Percentiles rank a stretch among this genome's conserved stretches.
phyloP scores from a whole-genome alignment of 2,113 vertebrate genomes.

The Ictalurus furcatus region DNA sequence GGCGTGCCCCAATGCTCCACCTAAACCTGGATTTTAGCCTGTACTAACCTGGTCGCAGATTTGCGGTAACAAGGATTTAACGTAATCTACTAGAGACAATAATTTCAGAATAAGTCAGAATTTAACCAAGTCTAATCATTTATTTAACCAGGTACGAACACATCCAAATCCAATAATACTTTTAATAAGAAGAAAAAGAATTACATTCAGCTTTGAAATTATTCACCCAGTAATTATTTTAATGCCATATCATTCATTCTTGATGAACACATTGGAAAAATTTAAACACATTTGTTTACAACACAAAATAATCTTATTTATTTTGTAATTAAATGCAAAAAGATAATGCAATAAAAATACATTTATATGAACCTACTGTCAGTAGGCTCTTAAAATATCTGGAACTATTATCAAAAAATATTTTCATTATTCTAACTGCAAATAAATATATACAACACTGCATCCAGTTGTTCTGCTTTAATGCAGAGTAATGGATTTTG shows the following conservation, averaged over 20 bases:
- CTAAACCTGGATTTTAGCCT: no score
- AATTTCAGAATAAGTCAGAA: no score
- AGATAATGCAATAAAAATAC: neutral
- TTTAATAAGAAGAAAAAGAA: no score
- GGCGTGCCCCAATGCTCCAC: no score
- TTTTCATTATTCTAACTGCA: neutral
- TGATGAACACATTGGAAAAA: neutral
- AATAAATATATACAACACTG: neutral
- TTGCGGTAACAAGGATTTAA: no score
- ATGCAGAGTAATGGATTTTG: neutral
- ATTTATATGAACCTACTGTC: neutral
- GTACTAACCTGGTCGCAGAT: no score
- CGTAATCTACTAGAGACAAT: no score
- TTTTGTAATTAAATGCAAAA: neutral
- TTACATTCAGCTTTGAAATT: slow-evolving; percentile 52
- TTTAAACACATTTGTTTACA: neutral
- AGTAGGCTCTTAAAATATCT: neutral
- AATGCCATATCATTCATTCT: neutral
- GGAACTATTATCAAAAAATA: neutral
- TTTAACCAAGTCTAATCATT: no score
- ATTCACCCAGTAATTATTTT: slow-evolving; percentile 67
- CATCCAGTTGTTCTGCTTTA: neutral
- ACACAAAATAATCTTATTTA: neutral
- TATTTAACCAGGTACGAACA: no score
- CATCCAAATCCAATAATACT: no score